Conservation (phyloP, 2,888 invertebrate genomes). For the Lasioglossum pauxillum region DNA sequence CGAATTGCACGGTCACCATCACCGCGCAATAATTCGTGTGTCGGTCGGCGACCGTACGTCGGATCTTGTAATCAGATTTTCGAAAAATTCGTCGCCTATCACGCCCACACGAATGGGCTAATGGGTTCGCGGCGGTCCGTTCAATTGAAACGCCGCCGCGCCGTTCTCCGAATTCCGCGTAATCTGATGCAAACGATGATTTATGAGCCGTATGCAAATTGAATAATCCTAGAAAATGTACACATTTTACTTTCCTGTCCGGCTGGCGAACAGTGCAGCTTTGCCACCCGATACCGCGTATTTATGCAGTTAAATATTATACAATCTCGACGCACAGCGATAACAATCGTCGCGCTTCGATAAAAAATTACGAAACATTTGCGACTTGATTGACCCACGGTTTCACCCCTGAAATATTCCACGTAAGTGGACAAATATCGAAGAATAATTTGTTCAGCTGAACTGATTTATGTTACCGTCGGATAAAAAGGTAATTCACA, state of each 20-base stretch:
- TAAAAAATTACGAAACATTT: neutral
- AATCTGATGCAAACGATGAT: conserved; percentile 65
- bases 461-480: neutral
- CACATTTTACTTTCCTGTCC: conserved; percentile 35
- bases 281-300: conserved; percentile 13
- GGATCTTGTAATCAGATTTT: conserved; percentile 65
- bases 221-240: conserved; percentile 48
- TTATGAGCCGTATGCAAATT: conserved; percentile 51
- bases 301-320: conserved; percentile 16
- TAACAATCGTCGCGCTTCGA: neutral
- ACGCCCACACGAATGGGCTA: conserved; percentile 42
- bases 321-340: neutral
- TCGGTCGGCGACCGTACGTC: conserved; percentile 26
- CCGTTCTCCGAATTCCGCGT: conserved; percentile 58
- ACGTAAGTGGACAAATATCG: neutral
- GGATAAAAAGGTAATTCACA: neutral
- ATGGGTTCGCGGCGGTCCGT: conserved; percentile 53
- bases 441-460: neutral
- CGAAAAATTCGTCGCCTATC: conserved; percentile 62
- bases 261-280: neutral
- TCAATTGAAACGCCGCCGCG: conserved; percentile 58
- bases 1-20: conserved; percentile 32
- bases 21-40: conserved; percentile 45
- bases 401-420: neutral
- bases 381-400: neutral